Base-by-base conservation (phyloP, 37 sponge, comb jelly and placozoan species). In the Amphimedon queenslandica region DNA sequence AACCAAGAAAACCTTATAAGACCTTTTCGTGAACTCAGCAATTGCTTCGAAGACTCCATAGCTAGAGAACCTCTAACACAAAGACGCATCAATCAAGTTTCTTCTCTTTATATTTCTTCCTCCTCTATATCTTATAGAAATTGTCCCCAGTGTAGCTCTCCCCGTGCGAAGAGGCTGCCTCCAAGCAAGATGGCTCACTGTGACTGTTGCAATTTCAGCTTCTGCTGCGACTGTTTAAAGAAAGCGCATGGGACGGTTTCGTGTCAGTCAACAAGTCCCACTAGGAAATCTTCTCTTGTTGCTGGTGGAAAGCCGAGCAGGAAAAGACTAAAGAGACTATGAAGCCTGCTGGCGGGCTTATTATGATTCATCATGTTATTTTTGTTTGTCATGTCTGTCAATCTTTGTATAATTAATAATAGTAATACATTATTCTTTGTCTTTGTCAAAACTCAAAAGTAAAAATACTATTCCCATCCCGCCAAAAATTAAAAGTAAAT, bases 401-500 rank as follows among this genome's bases (percentile, higher is more conserved):
- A 47, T 47, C 13, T 47, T 47, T 47, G 13, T 47, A 47, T 47
- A 47, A 18, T 8, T 47, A 47, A 18, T 13, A 18, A 8, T 18
- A 47, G 8, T 13, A 47, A 18, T 47, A 47, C 13, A 8, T 18
- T 47, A 8, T 18, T 18, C 13, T 18, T 47, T 47, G 13, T 47
- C 13, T 18, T 47, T 47, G 23, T 66, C 23, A 66, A 36, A 32
- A 66, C 32, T 23, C 18, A 42, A 0, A 18, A 0, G 42, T 23
- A 21, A 4, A 2, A 65, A 64, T 55, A 28, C 68, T 42, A 75
- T n/a, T n/a, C n/a, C n/a, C 34, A 35, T 8, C 42, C 66, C 29
- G 58, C 13, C 30, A 76, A 13, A 69, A 3, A 2, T 55, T 71
- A 42, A 58, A 60, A 33, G n/a, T n/a, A n/a, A n/a, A n/a, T n/a